Evolutionary conservation across 2,888 invertebrate species (phyloP), one percentile per base, ranked within the genome.

Genomic region (Osedax fenrisi): DNA sequence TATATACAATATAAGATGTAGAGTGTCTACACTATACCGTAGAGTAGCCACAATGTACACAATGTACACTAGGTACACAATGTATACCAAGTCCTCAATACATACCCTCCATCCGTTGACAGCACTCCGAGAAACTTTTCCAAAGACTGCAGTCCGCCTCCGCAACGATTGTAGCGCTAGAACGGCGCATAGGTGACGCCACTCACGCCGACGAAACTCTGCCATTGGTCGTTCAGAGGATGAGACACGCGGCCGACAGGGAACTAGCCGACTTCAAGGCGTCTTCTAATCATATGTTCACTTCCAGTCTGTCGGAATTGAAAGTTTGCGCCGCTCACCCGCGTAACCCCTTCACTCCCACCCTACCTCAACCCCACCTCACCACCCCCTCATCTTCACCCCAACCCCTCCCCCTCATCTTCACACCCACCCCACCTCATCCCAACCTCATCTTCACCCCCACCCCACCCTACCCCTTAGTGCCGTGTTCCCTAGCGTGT

Each of bases 111-210:
- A 24, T n/a, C 2, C n/a, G n/a, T n/a, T n/a, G n/a, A n/a, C 68
- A 68, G 68, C 68, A 68, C 25, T 24, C 68, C 17, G 26, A 68
- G 26, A n/a, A 68, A 26, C 27, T 68, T 25, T 26, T n/a, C 26
- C 2, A 26, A 2, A 24, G 68, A 2, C 26, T 68, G 13, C 68
- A 68, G 26, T 68, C 68, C 13, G 25, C 68, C 2, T 26, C 25
- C 2, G 68, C 68, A 1, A 68, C 68, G 5, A 68, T 68, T 27
- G 68, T 68, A 5, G 68, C 68, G 10, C 27, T 68, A 3, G 68
- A 68, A 27, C 17, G 68, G 13, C 25, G 27, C n/a, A n/a, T 68
- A 10, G 22, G 22, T 22, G 27, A 13, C 26, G 21, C 27, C 68
- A 26, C 26, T 26, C 68, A 26, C 10, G 25, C 23, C 21, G 68